Percentiles rank a stretch among this genome's conserved stretches.
phyloP scores from a whole-genome alignment of 2,888 invertebrate genomes.

The Hartigia nigra region DNA sequence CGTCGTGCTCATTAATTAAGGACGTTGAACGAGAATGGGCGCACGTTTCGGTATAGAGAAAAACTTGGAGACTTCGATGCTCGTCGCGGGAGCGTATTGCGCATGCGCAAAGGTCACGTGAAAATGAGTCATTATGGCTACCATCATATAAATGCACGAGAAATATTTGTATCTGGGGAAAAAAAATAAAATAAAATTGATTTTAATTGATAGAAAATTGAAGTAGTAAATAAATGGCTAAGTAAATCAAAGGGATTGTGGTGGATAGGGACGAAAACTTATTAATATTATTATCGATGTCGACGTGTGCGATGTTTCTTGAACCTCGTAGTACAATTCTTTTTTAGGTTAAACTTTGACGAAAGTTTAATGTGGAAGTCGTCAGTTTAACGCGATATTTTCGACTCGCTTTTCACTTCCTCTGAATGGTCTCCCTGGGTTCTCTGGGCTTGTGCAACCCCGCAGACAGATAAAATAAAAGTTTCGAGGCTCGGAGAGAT shows the following conservation, averaged over 20 bases:
- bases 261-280: neutral
- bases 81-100: neutral
- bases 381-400: neutral
- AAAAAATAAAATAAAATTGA: neutral
- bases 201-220: neutral
- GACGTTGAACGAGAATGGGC: neutral
- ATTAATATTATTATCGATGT: neutral
- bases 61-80: neutral
- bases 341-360: neutral
- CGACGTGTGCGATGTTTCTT: neutral
- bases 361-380: neutral
- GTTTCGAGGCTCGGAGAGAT: conserved; percentile 36
- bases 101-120: neutral
- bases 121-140: neutral
- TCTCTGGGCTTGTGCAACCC: neutral
- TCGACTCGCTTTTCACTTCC: neutral
- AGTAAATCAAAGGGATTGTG: neutral
- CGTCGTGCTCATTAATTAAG: neutral
- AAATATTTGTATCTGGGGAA: neutral
- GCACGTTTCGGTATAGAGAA: neutral
- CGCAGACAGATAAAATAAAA: conserved; percentile 49
- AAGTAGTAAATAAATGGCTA: neutral
- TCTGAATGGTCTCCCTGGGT: neutral
- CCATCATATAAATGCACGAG: neutral
- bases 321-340: neutral